phyloP scores from a whole-genome alignment of 2,797 vertebrate species.

The Sarcoramphus papa region DNA sequence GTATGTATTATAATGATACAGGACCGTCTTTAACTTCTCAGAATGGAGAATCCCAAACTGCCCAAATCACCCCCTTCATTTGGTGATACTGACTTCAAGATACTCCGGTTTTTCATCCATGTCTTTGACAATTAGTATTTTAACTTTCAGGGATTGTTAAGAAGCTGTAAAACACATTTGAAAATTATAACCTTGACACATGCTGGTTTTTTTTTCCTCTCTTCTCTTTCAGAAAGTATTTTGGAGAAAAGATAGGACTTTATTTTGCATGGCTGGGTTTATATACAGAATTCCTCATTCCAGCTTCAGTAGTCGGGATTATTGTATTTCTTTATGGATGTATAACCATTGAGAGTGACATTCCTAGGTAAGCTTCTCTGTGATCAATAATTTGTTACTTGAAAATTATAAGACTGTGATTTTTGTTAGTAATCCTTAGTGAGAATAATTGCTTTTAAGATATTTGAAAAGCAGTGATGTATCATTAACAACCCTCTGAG shows the following conservation, averaged over 20 bases:
- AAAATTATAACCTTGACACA: background rate
- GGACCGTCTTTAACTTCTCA: background rate
- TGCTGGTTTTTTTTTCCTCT: background rate
- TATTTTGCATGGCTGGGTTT: slow-evolving; percentile 99
- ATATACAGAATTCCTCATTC: slow-evolving; percentile 96
- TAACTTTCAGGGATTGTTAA: background rate
- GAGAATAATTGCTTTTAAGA: background rate
- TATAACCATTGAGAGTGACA: slow-evolving; percentile 88
- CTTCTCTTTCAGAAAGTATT: slow-evolving; percentile 86
- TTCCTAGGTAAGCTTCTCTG: slow-evolving; percentile 84
- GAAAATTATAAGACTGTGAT: background rate
- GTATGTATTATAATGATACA: background rate
- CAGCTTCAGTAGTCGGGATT: slow-evolving; percentile 90
- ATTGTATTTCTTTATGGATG: slow-evolving; percentile 96
- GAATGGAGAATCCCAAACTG: background rate
- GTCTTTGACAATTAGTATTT: background rate
- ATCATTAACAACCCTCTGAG: background rate
- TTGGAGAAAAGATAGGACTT: slow-evolving; percentile 96
- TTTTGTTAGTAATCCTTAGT: background rate
- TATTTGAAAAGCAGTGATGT: background rate
- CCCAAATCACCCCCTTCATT: background rate
- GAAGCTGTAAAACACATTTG: background rate
- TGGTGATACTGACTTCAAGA: background rate
- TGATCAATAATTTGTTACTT: background rate
- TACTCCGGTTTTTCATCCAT: background rate